These are phyloP conservation scores for Ictalurus punctatus DNA, from an alignment of 2,113 vertebrate species.

Conservation along the genomic window DNA sequence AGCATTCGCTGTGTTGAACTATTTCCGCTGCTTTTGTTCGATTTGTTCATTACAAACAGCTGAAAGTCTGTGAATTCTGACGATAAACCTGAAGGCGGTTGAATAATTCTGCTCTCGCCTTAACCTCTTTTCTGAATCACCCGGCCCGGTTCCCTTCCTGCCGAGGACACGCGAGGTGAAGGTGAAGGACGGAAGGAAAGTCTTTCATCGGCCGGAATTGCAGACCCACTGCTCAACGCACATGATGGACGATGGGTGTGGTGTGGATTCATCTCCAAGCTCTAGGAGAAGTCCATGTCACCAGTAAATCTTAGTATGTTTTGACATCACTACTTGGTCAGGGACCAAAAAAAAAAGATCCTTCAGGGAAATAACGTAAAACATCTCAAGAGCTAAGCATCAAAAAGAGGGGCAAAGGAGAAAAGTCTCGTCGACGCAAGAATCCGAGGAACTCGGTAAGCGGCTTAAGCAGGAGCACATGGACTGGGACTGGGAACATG, in stretches of 20 bases:
- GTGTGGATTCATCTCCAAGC: not conserved
- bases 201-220: not conserved
- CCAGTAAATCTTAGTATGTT: conserved; percentile 3
- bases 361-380: not conserved
- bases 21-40: too few species aligned
- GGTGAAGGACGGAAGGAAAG: not conserved
- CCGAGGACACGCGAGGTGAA: not conserved
- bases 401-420: not conserved
- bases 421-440: conserved; percentile 61
- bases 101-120: too few species aligned
- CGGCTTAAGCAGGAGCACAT: conserved; percentile 72
- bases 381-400: not conserved
- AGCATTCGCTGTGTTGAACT: too few species aligned
- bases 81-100: too few species aligned
- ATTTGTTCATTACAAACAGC: too few species aligned
- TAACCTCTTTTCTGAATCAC: not conserved
- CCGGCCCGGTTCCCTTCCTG: not conserved
- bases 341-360: not conserved
- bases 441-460: conserved; percentile 79
- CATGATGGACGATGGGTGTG: conserved; percentile 6
- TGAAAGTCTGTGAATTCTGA: too few species aligned
- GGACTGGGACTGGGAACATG: conserved; percentile 66
- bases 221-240: not conserved
- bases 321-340: conserved; percentile 12
- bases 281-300: not conserved